Base-by-base conservation (phyloP, 2,113 vertebrate species). In the Ivindomyrus marchei region DNA sequence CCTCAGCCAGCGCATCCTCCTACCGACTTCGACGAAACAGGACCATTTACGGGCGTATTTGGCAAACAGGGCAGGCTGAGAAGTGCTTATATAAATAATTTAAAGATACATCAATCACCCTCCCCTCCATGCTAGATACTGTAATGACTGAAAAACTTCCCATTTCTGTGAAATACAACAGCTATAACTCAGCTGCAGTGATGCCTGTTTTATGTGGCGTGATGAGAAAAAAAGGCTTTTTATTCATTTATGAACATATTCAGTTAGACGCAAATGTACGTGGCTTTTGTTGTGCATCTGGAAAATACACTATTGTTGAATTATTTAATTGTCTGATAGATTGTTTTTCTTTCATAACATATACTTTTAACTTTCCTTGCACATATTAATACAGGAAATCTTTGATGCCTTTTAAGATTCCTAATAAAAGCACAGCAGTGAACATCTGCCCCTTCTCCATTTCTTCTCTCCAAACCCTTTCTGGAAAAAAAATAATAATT, bases 241-340 rank as follows among this genome's bases (percentile, higher is more conserved):
- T n/a, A 86, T 49, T 49, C 46, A 86, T 86, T 86, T 86, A 50
- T 86, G 24, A 49, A n/a, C 47, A 31, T 86, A 86, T 50, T 86
- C 45, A 50, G 11, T 86, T 50, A 50, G n/a, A 31, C 47, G 45
- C 47, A 86, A 47, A 86, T 50, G 49, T 15, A 31, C 47, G 31
- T n/a, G 84, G 24, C 11, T n/a, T 13, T n/a, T 86, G n/a, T 27
- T 8, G 49, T 49, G 21, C 45, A 27, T 50, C 84, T 47, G 10
- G 84, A 86, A 50, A 27, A 49, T 50, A 85, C 42, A 10, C 9
- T 50, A 49, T 50, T 1, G 24, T 31, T 86, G 47, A 86, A 50
- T 86, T 86, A 86, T 86, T 86, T 49, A 86, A 27, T 86, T 49
- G 21, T 24, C 31, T 50, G 84, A 17, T 13, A 47, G 83, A 86